Evolutionary conservation across 2,113 vertebrate genomes (phyloP).

Genomic region (Cyprinodon brontotheroides): DNA sequence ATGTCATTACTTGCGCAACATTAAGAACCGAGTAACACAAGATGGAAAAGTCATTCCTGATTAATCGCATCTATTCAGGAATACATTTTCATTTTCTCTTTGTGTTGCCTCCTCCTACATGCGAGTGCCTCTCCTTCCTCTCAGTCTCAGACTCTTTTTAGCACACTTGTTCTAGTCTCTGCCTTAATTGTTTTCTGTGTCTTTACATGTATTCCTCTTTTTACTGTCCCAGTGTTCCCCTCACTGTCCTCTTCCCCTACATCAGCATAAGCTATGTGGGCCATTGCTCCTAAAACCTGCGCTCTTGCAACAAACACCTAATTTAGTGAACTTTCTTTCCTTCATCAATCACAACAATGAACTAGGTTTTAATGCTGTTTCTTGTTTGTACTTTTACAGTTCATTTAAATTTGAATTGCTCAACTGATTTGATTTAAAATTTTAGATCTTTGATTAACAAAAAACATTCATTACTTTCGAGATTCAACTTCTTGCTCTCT

Average conservation of each 20-base stretch:
- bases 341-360: constrained; percentile 27
- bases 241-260: constrained; percentile 41
- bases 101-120: constrained; percentile 44
- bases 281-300: constrained; percentile 62
- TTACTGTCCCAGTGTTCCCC: constrained; percentile 22
- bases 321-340: constrained; percentile 33
- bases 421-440: constrained; percentile 11
- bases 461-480: constrained; percentile 2
- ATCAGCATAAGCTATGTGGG: constrained; percentile 62
- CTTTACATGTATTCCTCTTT: constrained; percentile 44
- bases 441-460: constrained; percentile 6
- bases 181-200: constrained; percentile 34
- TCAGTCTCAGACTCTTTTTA: constrained; percentile 31
- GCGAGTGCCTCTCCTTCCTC: constrained; percentile 34
- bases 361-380: constrained; percentile 11
- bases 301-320: constrained; percentile 53
- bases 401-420: background rate
- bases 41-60: constrained; percentile 76
- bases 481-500: constrained; percentile 44
- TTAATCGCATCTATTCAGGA: constrained; percentile 67
- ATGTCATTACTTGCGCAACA: constrained; percentile 75
- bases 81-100: constrained; percentile 72
- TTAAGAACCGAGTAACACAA: constrained; percentile 71
- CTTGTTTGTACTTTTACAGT: constrained; percentile 10
- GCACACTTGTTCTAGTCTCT: constrained; percentile 49